Base-by-base conservation (phyloP, 2,113 vertebrate species). In the Melanostigma gelatinosum region DNA sequence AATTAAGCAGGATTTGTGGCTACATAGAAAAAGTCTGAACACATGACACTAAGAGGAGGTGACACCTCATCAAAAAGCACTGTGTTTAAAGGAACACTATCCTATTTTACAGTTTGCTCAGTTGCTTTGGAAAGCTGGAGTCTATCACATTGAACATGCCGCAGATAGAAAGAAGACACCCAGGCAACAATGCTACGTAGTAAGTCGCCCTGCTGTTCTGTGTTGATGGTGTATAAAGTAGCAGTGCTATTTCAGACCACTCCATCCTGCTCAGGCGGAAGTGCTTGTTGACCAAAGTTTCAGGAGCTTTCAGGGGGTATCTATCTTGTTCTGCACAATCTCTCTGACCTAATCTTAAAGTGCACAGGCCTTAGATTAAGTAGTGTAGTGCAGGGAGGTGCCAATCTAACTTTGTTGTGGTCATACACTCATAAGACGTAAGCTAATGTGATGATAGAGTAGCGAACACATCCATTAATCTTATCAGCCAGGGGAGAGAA, bases 401-500 rank as follows among this genome's bases (percentile, higher is more conserved):
- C 57, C 18, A 6, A 9, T 36, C 32, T 42, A 42, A 18, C 40
- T 44, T 46, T 9, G 27, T 24, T 27, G 7, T 46, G n/a, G n/a
- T 46, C n/a, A 27, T 64, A 12, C 22, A 61, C 32, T 20, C 58
- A 64, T 13, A 24, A 55, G 0, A 16, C 34, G 57, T 16, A 6
- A 78, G 16, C 8, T 29, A 4, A 50, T 20, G 60, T 22, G 15
- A 38, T 40, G 58, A 63, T 8, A 42, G 5, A 7, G 38, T 34
- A 42, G 10, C 24, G 38, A 42, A 44, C 6, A 68, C 5, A 40
- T 69, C 29, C 10, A 36, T 61, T 71, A 50, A 29, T 27, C 46
- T 80, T 77, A 61, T 78, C 62, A 76, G 62, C 2, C 6, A 57
- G 38, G 15, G 24, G 3, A 50, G 74, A 61, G 46, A 11, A 16